A percentile compares a stretch with the other conserved stretches of the same genome.
Conservation (phyloP, 2,888 invertebrate species). For the Dasysyrphus albostriatus region DNA sequence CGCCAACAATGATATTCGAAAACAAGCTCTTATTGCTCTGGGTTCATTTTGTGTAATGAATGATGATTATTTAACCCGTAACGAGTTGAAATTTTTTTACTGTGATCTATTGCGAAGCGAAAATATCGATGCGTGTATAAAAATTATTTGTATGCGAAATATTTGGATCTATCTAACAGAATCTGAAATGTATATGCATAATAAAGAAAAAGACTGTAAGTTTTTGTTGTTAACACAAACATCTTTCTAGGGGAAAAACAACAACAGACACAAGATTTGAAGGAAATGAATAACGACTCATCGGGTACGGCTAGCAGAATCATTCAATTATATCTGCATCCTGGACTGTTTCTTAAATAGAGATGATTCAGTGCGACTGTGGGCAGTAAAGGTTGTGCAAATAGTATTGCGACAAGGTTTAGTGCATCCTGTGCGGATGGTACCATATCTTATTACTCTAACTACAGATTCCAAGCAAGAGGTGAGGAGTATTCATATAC, state of each 20-base stretch:
- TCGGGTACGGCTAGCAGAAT: constrained; percentile 99
- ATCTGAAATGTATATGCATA: constrained; percentile 98
- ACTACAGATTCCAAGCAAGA: constrained; percentile 96
- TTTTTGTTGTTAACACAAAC: background rate
- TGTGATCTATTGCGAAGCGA: constrained; percentile 86
- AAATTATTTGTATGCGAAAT: constrained; percentile 95
- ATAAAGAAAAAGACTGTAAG: constrained; percentile 97
- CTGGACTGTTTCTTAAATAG: constrained; percentile 95
- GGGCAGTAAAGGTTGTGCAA: constrained; percentile 96
- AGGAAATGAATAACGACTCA: constrained; percentile 99
- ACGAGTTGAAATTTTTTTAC: constrained; percentile 94
- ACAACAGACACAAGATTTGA: constrained; percentile 97
- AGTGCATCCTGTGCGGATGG: constrained; percentile 98
- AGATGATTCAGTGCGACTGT: constrained; percentile 92
- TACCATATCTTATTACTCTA: constrained; percentile 98
- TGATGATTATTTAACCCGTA: constrained; percentile 96
- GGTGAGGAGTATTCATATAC: constrained; percentile 84
- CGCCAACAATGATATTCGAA: constrained; percentile 92
- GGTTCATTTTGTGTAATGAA: constrained; percentile 97
- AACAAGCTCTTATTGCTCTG: constrained; percentile 92
- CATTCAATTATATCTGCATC: constrained; percentile 97
- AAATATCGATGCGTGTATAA: constrained; percentile 89
- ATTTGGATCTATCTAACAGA: constrained; percentile 97
- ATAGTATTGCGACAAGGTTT: constrained; percentile 98
- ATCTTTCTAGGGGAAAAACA: constrained; percentile 91